Percentiles rank a stretch among this genome's conserved stretches.
These are phyloP conservation scores for Channa argus DNA, from an alignment of 2,113 vertebrate genomes.

Conservation along the genomic window DNA sequence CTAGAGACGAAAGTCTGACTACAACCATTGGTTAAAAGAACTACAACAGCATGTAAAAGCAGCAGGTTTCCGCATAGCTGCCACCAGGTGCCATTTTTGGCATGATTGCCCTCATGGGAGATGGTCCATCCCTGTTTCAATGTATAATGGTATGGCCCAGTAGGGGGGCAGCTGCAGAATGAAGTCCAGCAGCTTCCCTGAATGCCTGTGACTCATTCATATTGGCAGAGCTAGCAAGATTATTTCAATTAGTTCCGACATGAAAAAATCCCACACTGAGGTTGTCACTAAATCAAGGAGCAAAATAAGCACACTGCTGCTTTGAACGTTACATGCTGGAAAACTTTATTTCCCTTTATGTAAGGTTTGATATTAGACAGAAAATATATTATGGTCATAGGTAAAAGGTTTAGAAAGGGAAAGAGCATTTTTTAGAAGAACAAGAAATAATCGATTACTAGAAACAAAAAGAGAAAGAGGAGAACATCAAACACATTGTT, in stretches of 20 bases:
- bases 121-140: constrained; percentile 46
- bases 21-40: constrained; percentile 57
- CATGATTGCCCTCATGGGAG: constrained; percentile 64
- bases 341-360: constrained; percentile 12
- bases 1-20: constrained; percentile 47
- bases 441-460: constrained; percentile 33
- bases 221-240: constrained; percentile 63
- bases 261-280: constrained; percentile 59
- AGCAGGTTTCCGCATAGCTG: constrained; percentile 43
- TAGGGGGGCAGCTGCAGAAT: constrained; percentile 46
- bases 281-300: constrained; percentile 54
- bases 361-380: constrained; percentile 22
- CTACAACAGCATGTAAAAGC: constrained; percentile 51
- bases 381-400: constrained; percentile 16
- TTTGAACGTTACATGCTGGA: constrained; percentile 54
- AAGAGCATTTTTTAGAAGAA: constrained; percentile 26
- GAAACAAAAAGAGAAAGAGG: constrained; percentile 23
- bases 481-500: constrained; percentile 57
- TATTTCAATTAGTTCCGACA: constrained; percentile 74
- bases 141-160: constrained; percentile 43
- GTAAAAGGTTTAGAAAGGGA: background rate
- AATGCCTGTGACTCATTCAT: constrained; percentile 63
- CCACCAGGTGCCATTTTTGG: constrained; percentile 58
- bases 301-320: constrained; percentile 49
- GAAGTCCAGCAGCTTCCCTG: constrained; percentile 64